These are phyloP conservation scores for Noctilio leporinus DNA, from an alignment of 2,113 vertebrate species.

Conservation along the genomic window DNA sequence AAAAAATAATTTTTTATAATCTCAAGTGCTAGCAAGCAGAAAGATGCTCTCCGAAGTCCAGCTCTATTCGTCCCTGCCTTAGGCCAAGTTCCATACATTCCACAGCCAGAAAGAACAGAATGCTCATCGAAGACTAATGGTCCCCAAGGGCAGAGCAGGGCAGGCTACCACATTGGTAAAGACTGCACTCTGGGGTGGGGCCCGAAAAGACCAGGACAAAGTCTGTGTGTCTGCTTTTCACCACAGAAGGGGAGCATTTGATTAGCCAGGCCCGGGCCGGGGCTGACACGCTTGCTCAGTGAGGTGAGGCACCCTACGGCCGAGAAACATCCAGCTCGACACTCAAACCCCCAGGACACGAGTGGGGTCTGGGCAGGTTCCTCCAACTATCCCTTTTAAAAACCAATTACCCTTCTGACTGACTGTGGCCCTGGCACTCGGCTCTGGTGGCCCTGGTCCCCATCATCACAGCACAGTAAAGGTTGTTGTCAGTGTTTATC, in stretches of 20 bases:
- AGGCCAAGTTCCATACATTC: neutral
- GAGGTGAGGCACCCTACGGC: neutral
- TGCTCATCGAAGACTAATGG: neutral
- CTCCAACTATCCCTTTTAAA: neutral
- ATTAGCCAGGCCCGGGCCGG: neutral
- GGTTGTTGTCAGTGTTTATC: neutral
- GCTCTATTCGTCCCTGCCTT: constrained; percentile 37
- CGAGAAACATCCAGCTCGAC: neutral
- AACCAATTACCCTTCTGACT: neutral
- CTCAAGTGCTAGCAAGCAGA: constrained; percentile 41
- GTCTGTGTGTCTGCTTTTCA: neutral
- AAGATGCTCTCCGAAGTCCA: constrained; percentile 7
- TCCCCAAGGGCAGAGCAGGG: neutral
- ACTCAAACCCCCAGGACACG: neutral
- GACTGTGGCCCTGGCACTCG: neutral
- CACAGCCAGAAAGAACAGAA: neutral
- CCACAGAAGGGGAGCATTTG: neutral
- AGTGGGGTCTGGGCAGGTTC: neutral
- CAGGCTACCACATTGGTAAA: neutral
- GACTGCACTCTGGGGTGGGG: neutral
- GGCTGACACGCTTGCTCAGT: neutral
- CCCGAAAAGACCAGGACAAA: neutral
- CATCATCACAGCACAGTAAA: neutral
- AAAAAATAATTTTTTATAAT: constrained; percentile 67
- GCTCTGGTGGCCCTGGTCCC: neutral